Percentiles rank a stretch among this genome's conserved stretches.
Evolutionary conservation across 1,140 invertebrate species (phyloP).

Genomic region (Drosophila pandora): DNA sequence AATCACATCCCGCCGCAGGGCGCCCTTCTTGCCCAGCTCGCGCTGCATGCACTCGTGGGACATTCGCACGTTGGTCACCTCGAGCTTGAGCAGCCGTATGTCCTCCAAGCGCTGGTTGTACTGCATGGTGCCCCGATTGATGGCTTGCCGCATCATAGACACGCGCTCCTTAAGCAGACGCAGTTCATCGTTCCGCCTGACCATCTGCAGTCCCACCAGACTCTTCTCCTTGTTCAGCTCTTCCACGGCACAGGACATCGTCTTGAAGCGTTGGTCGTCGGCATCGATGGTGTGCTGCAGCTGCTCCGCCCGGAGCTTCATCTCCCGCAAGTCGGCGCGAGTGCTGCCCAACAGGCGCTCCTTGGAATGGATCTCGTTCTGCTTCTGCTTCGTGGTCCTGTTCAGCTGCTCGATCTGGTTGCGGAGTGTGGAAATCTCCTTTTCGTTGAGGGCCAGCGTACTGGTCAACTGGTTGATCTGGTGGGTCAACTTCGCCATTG

Average conservation of each 20-base stretch:
- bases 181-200: slow-evolving; percentile 89
- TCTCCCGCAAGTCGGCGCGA: slow-evolving; percentile 84
- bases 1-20: slow-evolving; percentile 88
- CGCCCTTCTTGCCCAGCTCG: slow-evolving; percentile 86
- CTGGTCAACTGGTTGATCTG: slow-evolving; percentile 58
- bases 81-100: slow-evolving; percentile 89
- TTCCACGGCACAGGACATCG: slow-evolving; percentile 87
- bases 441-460: slow-evolving; percentile 41
- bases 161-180: slow-evolving; percentile 89
- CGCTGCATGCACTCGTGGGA: slow-evolving; percentile 87
- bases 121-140: slow-evolving; percentile 87
- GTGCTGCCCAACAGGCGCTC: slow-evolving; percentile 81
- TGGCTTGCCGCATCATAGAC: slow-evolving; percentile 87
- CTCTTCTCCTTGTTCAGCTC: slow-evolving; percentile 87
- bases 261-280: slow-evolving; percentile 85
- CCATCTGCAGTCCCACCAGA: slow-evolving; percentile 89
- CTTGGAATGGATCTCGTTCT: slow-evolving; percentile 84
- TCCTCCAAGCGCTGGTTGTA: slow-evolving; percentile 90
- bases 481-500: slow-evolving; percentile 84
- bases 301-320: slow-evolving; percentile 85
- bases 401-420: slow-evolving; percentile 86
- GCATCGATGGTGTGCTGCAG: slow-evolving; percentile 77
- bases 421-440: slow-evolving; percentile 22
- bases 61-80: slow-evolving; percentile 88
- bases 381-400: slow-evolving; percentile 88